phyloP scores from a whole-genome alignment of 2,888 invertebrate species.

The Dolomedes plantarius region DNA sequence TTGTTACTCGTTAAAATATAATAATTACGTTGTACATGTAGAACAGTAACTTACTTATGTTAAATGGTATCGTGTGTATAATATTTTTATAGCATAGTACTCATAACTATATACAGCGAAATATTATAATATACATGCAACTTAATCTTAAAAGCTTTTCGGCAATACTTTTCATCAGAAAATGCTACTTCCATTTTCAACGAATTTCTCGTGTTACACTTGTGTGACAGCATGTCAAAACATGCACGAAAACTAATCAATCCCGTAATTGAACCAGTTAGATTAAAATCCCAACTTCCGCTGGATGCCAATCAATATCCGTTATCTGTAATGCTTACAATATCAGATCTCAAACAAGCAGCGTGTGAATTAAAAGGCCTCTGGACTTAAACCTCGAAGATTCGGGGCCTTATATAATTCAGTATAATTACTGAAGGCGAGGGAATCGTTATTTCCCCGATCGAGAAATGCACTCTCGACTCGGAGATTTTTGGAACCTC shows the following conservation, averaged over 20 bases:
- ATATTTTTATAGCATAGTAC: no score
- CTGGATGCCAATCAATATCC: neutral
- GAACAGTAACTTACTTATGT: no score
- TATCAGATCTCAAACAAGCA: neutral
- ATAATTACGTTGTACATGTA: no score
- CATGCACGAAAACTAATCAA: neutral
- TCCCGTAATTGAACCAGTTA: neutral
- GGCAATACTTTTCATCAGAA: no score
- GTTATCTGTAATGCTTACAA: neutral
- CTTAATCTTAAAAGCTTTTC: no score
- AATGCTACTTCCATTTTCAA: no score
- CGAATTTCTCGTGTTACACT: no score
- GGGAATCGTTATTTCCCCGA: neutral
- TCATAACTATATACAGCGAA: no score
- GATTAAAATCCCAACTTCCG: constrained; percentile 6
- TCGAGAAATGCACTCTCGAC: neutral
- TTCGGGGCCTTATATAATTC: neutral
- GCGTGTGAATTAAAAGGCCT: neutral
- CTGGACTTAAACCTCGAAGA: neutral
- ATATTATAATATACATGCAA: no score
- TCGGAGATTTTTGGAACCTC: neutral
- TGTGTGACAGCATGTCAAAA: no score
- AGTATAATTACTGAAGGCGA: neutral
- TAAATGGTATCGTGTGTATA: no score
- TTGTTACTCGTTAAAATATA: no score